Evolutionary conservation across 2,797 vertebrate genomes (phyloP).

Genomic region (Chrysocyon brachyurus): DNA sequence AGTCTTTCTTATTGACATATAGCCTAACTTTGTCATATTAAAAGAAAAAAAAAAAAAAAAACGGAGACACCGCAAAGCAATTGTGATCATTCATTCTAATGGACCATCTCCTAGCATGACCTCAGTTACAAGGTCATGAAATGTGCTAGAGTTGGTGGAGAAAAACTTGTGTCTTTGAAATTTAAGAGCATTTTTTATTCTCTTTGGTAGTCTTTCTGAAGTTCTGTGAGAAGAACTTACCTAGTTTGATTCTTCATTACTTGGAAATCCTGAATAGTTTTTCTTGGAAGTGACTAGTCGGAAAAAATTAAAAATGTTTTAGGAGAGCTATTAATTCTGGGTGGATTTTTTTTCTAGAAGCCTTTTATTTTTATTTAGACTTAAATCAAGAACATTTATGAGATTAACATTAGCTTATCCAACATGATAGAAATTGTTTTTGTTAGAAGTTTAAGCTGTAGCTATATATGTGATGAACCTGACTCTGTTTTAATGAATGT

Average conservation of each 20-base stretch:
- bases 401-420: not conserved
- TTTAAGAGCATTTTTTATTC: slow-evolving; percentile 41
- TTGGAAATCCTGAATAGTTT: slow-evolving; percentile 77
- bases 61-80: not conserved
- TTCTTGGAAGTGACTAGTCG: slow-evolving; percentile 77
- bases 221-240: slow-evolving; percentile 51
- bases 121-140: not conserved
- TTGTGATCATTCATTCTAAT: not conserved
- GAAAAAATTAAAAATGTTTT: slow-evolving; percentile 77
- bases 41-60: not conserved
- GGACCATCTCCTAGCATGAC: not conserved
- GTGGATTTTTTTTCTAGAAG: slow-evolving; percentile 58
- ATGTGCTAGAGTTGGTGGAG: not conserved
- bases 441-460: slow-evolving; percentile 13
- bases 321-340: slow-evolving; percentile 60
- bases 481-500: not conserved
- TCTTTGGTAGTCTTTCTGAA: slow-evolving; percentile 18
- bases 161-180: slow-evolving; percentile 38
- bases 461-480: not conserved
- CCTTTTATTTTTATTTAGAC: slow-evolving; percentile 73
- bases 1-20: slow-evolving; percentile 45
- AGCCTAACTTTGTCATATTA: not conserved
- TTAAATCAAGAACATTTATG: slow-evolving; percentile 29
- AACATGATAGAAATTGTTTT: slow-evolving; percentile 4
- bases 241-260: slow-evolving; percentile 64